Base-by-base conservation (phyloP, 2,888 invertebrate genomes). In the Aphodius sticticus region DNA sequence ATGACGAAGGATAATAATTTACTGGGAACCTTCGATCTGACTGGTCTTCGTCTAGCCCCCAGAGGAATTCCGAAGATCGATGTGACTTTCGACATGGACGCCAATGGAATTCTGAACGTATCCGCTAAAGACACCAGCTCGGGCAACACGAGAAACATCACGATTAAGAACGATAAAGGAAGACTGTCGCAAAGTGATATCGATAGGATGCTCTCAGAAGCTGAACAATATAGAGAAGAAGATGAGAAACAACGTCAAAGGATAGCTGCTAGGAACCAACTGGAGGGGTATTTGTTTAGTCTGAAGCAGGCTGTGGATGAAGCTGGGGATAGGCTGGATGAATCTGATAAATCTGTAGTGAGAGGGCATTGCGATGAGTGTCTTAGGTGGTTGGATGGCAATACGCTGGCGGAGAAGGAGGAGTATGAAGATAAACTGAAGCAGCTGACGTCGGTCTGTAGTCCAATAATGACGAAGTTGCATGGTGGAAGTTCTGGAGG, bases 131-230 rank as follows among this genome's bases (percentile, higher is more conserved):
- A 92, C 83, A 89, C 87, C 81, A 90, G 91, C 84, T 90, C 91
- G 0, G 92, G 92, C 6, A 94, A 94, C 82, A 92, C 92, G 81
- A 93, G 93, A 87, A 94, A 94, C 87, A 95, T 96, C 83, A 94
- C 94, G 78, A 96, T 96, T 83, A 94, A 94, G 87, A 96, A 96
- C 89, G 95, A 96, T 90, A 95, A 94, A 86, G 95, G 96, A 0
- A 91, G 96, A 6, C 90, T 96, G 76, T 94, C 95, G 16, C 95
- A 95, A 86, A 93, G 93, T 7, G 96, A 96, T 85, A 96, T 96
- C 83, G 95, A 96, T 82, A 91, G 93, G 81, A 96, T 95, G 95
- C 89, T 95, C 69, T 88, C 91, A 5, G 95, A 95, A 82, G 95
- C 95, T 0, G 95, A 95, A 85, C 90, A 89, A 76, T 95, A 94